Evolutionary conservation across 2,888 invertebrate species (phyloP).

Genomic region (Beris chalybata): DNA sequence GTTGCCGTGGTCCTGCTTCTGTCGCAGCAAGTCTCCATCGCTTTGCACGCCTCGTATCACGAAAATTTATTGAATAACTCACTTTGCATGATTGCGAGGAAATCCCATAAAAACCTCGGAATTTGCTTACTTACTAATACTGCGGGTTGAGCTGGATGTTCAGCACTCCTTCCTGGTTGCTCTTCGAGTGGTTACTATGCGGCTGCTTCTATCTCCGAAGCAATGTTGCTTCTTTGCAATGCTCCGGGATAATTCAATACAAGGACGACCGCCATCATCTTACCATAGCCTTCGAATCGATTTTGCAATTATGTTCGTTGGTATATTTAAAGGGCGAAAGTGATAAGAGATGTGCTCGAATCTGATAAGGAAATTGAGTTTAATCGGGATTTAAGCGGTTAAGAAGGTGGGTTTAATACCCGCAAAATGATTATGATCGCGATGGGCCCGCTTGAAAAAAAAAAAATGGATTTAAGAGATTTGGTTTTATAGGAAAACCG

Average conservation of each 20-base stretch:
- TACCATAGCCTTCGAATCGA: conserved; percentile 9
- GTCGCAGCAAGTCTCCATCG: not conserved
- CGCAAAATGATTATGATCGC: conserved; percentile 8
- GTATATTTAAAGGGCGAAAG: conserved; percentile 29
- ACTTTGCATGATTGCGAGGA: conserved; percentile 35
- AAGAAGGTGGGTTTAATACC: not conserved
- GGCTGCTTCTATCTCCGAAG: not conserved
- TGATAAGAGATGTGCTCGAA: conserved; percentile 7
- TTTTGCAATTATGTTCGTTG: conserved; percentile 34
- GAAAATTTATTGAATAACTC: conserved; percentile 35
- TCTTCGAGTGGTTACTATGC: too few relatives aligned
- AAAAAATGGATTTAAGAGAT: conserved; percentile 13
- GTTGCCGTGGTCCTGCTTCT: conserved; percentile 5
- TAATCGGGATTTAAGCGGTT: conserved; percentile 19
- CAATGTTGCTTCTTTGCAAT: not conserved
- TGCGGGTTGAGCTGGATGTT: conserved; percentile 7
- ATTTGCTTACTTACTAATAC: conserved; percentile 29
- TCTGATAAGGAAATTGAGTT: conserved; percentile 19
- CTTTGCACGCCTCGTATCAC: conserved; percentile 22
- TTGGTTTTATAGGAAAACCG: not conserved
- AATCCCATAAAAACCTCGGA: conserved; percentile 35
- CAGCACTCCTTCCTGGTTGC: not conserved
- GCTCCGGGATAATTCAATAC: not conserved
- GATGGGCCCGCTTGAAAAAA: not conserved
- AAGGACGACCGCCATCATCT: not conserved